Conservation (phyloP, 2,797 vertebrate species). For the Hemitrygon akajei region DNA sequence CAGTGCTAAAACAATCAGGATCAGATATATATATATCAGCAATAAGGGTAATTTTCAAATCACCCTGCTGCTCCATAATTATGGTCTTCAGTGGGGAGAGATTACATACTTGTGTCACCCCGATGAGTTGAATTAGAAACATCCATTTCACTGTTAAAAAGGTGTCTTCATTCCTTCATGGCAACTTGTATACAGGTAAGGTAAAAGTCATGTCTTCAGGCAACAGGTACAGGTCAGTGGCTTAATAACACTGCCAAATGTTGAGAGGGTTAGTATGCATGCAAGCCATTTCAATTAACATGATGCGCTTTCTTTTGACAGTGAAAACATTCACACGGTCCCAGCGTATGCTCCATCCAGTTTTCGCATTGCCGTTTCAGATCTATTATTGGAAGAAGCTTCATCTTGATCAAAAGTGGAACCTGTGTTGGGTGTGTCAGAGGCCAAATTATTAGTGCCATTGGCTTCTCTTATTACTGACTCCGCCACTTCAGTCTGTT, state of each 20-base stretch:
- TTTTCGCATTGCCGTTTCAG: constrained; percentile 59
- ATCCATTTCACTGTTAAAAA: constrained; percentile 60
- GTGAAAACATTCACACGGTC: constrained; percentile 53
- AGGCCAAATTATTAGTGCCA: constrained; percentile 52
- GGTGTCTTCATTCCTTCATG: constrained; percentile 62
- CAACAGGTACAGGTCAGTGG: constrained; percentile 73
- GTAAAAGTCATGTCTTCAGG: constrained; percentile 73
- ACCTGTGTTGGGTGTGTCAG: constrained; percentile 55
- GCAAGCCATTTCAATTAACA: constrained; percentile 67
- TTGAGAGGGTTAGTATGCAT: constrained; percentile 68
- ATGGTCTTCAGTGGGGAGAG: neutral
- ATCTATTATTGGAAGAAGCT: constrained; percentile 57
- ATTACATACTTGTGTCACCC: neutral
- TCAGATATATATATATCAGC: neutral
- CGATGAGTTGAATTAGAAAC: neutral
- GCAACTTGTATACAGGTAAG: constrained; percentile 66
- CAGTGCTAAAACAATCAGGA: constrained; percentile 28
- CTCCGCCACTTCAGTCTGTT: constrained; percentile 57
- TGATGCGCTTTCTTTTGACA: constrained; percentile 42
- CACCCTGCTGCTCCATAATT: neutral
- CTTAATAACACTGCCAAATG: constrained; percentile 61
- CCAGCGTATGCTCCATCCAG: constrained; percentile 58
- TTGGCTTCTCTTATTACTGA: constrained; percentile 64
- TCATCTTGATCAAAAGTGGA: constrained; percentile 59
- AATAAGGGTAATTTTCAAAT: constrained; percentile 4